These are phyloP conservation scores for Tauraco erythrolophus DNA, from an alignment of 2,113 vertebrate genomes.

Conservation along the genomic window DNA sequence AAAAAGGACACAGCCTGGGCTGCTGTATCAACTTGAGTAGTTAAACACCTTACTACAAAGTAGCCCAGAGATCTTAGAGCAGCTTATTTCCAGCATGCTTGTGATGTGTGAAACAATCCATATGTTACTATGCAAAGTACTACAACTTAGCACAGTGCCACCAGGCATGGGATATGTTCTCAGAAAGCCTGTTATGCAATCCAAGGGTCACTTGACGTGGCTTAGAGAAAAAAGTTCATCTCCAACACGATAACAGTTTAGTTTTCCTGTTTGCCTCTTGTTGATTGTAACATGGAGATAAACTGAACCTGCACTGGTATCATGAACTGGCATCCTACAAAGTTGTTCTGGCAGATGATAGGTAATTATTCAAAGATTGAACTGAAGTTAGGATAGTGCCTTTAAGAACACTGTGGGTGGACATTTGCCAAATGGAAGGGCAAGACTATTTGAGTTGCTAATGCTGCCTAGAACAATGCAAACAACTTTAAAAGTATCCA, in stretches of 20 bases:
- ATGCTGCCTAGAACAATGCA: neutral
- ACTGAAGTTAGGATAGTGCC: neutral
- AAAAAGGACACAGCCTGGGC: neutral
- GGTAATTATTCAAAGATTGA: neutral
- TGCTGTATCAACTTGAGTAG: neutral
- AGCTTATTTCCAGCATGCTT: neutral
- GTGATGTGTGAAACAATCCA: neutral
- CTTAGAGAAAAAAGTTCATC: slow-evolving; percentile 3
- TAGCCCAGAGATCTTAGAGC: neutral
- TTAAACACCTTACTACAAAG: slow-evolving; percentile 3
- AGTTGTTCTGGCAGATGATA: neutral
- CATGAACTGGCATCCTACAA: neutral
- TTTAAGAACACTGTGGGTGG: neutral
- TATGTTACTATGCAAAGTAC: slow-evolving; percentile 16
- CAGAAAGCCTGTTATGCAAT: slow-evolving; percentile 32
- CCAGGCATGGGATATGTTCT: neutral
- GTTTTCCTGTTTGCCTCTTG: neutral
- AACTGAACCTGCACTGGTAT: neutral
- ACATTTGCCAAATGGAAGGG: neutral
- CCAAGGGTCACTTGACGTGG: slow-evolving; percentile 33
- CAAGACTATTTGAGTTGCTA: slow-evolving; percentile 11
- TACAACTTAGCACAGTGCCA: neutral
- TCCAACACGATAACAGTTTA: neutral
- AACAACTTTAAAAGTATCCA: neutral
- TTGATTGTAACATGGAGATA: neutral